Base-by-base conservation (phyloP, 2,888 invertebrate species). In the Oscheius sp. region DNA sequence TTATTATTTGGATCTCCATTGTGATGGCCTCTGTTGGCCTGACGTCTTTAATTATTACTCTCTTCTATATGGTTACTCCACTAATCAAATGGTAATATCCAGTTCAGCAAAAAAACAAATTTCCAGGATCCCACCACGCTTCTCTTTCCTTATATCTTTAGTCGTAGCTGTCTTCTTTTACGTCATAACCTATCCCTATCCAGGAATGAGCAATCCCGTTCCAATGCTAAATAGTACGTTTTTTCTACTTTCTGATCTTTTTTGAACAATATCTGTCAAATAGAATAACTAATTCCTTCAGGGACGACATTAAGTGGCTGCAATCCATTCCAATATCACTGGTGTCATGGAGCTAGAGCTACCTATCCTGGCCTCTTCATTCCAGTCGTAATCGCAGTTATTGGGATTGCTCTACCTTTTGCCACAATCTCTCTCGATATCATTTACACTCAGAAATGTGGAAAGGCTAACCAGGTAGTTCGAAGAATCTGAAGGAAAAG, bases 301-400 rank as follows among this genome's bases (percentile, higher is more conserved):
- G 64, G 23, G 29, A 64, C 64, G n/a, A 33, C 64, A 15, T 31
- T 15, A 17, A 50, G 34, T 8, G 64, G 64, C 34, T 64, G 64
- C 25, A 33, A 29, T 31, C 37, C 64, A 2, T 8, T 6, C 10
- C 50, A 64, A 20, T 64, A 29, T 29, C 34, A 27, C 1, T 64
- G 64, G 50, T 64, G 64, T 50, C 6, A 17, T 17, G 17, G 34
- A 48, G 31, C 50, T 50, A 48, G 34, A 2, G 64, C 33, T 6
- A 15, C 17, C 15, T 17, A 33, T 29, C 15, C 25, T 23, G 48
- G 46, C 23, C 5, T 64, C 15, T 64, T 31, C 12, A 37, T 64
- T n/a, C 17, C 48, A 4, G 50, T 64, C 2, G 23, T 64, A 5
- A 10, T 64, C 2, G 8, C 50, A n/a, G 64, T 39, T 23, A 31